phyloP scores from a whole-genome alignment of 1,140 invertebrate genomes.

The Drosophila parvula region DNA sequence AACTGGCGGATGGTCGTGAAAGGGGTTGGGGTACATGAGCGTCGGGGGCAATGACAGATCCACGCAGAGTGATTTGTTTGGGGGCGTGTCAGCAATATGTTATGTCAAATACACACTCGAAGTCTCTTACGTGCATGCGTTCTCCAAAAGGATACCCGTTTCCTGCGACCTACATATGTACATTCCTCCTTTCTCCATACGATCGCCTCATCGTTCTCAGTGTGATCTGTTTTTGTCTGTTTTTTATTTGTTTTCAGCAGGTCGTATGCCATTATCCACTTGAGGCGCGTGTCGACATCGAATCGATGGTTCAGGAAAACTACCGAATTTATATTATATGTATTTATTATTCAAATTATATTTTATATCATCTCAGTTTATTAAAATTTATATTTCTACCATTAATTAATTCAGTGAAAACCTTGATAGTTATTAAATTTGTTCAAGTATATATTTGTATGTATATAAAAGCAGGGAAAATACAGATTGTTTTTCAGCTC shows the following conservation, averaged over 20 bases:
- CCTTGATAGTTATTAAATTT: background rate
- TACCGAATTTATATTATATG: too few relatives aligned
- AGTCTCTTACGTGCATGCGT: conserved; percentile 62
- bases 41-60: conserved; percentile 24
- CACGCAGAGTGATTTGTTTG: conserved; percentile 63
- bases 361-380: background rate
- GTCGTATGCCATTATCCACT: conserved; percentile 11
- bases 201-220: conserved; percentile 1
- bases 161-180: conserved; percentile 1
- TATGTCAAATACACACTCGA: conserved; percentile 73
- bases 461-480: too few relatives aligned
- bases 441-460: too few relatives aligned
- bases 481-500: too few relatives aligned
- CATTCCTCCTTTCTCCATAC: background rate
- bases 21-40: background rate
- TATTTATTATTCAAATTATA: background rate
- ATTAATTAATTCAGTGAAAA: too few relatives aligned
- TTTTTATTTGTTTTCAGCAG: conserved; percentile 11
- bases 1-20: background rate
- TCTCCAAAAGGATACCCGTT: conserved; percentile 21
- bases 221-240: background rate
- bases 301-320: background rate
- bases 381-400: background rate
- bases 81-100: conserved; percentile 77
- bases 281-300: conserved; percentile 17